These are phyloP conservation scores for Anguilla rostrata DNA, from an alignment of 2,113 vertebrate species.

Conservation along the genomic window DNA sequence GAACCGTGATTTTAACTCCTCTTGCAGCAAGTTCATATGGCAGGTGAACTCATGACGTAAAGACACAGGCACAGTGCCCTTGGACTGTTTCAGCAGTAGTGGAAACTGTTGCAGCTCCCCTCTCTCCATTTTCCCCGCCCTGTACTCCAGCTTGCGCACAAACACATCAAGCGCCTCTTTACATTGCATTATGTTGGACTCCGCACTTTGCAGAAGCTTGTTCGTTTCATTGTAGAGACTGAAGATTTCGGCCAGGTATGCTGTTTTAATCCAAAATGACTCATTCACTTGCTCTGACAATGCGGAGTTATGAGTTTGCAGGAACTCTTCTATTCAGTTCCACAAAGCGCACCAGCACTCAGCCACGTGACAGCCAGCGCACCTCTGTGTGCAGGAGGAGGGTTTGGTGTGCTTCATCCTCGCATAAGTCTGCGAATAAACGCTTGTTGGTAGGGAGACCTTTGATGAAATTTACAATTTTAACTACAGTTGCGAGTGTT, in stretches of 20 bases:
- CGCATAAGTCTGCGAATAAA: slow-evolving; percentile 23
- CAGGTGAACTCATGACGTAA: slow-evolving; percentile 10
- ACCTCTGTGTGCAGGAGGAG: slow-evolving; percentile 28
- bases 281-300: slow-evolving; percentile 23
- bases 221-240: slow-evolving; percentile 16
- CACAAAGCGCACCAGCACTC: slow-evolving; percentile 26
- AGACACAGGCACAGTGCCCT: background rate
- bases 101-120: slow-evolving; percentile 18
- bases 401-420: slow-evolving; percentile 19
- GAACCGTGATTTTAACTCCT: slow-evolving; percentile 15
- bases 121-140: background rate
- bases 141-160: slow-evolving; percentile 12
- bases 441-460: slow-evolving; percentile 26
- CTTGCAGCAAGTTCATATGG: slow-evolving; percentile 1
- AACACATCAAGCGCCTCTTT: slow-evolving; percentile 9
- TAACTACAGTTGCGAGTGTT: slow-evolving; percentile 29
- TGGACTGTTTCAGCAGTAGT: background rate
- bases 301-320: slow-evolving; percentile 6
- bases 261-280: slow-evolving; percentile 26
- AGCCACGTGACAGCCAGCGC: slow-evolving; percentile 16
- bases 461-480: slow-evolving; percentile 29
- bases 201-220: slow-evolving; percentile 12
- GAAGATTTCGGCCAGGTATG: slow-evolving; percentile 26
- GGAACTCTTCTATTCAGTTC: slow-evolving; percentile 16
- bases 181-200: slow-evolving; percentile 2